Percentiles rank a stretch among this genome's conserved stretches.
These are phyloP conservation scores for Antrozous pallidus DNA, from an alignment of 2,797 vertebrate species.

Conservation along the genomic window DNA sequence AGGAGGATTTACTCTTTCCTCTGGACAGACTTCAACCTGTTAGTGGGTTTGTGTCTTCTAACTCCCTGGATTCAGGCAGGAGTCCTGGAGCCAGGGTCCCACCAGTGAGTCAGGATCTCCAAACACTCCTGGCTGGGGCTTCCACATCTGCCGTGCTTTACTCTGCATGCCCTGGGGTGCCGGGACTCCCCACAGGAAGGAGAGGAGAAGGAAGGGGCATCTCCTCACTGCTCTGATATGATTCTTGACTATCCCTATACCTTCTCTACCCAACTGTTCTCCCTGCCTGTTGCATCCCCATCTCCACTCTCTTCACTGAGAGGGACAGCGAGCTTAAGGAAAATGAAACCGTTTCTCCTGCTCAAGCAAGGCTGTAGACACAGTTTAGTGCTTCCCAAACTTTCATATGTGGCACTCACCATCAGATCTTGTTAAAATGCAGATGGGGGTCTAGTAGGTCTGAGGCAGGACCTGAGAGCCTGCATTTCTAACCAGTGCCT, in stretches of 20 bases:
- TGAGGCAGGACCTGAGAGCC: background rate
- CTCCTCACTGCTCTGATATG: background rate
- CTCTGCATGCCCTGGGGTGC: background rate
- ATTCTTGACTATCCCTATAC: background rate
- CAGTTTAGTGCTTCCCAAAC: background rate
- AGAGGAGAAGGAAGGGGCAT: background rate
- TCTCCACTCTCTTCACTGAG: background rate
- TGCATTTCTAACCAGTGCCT: background rate
- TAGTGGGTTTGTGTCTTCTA: background rate
- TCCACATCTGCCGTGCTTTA: background rate
- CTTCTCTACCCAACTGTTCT: background rate
- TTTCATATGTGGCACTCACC: background rate
- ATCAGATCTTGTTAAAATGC: background rate
- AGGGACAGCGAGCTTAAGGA: background rate
- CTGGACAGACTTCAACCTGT: background rate
- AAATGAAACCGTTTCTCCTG: background rate
- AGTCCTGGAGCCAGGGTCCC: background rate
- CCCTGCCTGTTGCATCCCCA: background rate
- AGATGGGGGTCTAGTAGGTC: background rate
- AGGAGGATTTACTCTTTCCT: background rate
- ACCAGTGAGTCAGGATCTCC: background rate
- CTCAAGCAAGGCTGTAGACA: background rate
- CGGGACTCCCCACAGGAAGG: background rate
- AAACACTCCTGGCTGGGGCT: background rate
- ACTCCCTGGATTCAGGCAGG: background rate